Conservation (phyloP, 2,113 vertebrate genomes). For the Abramis brama region DNA sequence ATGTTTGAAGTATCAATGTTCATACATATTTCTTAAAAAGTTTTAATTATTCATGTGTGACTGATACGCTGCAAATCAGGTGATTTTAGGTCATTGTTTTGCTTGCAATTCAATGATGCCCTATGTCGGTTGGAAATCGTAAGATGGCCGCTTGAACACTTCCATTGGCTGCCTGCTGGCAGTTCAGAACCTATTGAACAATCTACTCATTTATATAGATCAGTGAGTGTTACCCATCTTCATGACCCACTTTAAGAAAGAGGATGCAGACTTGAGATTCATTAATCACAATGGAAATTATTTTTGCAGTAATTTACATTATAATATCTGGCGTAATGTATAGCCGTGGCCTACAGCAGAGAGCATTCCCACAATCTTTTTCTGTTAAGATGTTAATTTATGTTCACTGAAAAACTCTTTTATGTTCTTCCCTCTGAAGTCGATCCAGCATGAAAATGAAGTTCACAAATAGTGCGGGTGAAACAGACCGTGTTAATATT, state of each 20-base stretch:
- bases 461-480: not conserved
- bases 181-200: too few relatives aligned
- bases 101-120: too few relatives aligned
- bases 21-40: too few relatives aligned
- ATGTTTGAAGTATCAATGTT: too few relatives aligned
- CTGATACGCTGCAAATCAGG: too few relatives aligned
- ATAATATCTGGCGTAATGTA: not conserved
- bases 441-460: not conserved
- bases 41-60: too few relatives aligned
- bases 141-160: too few relatives aligned
- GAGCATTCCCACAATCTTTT: conserved; percentile 1
- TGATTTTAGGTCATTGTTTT: too few relatives aligned
- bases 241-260: conserved; percentile 1
- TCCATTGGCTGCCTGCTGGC: too few relatives aligned
- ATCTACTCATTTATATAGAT: too few relatives aligned
- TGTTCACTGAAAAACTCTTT: not conserved
- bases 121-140: too few relatives aligned
- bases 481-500: not conserved
- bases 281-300: not conserved
- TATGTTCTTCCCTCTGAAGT: not conserved
- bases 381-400: conserved; percentile 20
- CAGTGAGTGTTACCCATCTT: not conserved
- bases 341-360: conserved; percentile 41
- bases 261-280: not conserved
- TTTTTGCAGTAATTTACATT: not conserved